Percentiles rank a stretch among this genome's conserved stretches.
Evolutionary conservation across 1,140 invertebrate species (phyloP).

Genomic region (Trachelipus rathkii): DNA sequence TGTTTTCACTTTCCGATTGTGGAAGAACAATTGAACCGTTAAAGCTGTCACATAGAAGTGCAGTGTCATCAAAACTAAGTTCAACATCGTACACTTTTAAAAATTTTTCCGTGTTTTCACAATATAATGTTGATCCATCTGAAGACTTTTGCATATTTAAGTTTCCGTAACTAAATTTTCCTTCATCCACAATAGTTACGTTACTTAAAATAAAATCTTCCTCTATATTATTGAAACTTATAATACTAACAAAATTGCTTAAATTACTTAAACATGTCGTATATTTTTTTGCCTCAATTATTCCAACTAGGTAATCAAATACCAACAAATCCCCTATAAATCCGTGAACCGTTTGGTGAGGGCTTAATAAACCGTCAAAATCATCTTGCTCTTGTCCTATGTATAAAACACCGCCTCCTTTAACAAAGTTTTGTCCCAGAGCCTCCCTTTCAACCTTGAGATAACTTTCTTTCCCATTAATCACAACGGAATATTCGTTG

Average conservation of each 20-base stretch:
- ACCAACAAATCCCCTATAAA: not conserved
- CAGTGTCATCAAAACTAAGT: not conserved
- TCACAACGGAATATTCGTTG: not conserved
- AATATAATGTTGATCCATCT: not conserved
- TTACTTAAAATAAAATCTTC: not conserved
- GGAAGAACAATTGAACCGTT: not conserved
- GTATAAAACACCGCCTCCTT: slow-evolving; percentile 19
- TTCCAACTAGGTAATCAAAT: not conserved
- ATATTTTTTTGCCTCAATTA: not conserved
- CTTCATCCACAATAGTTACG: not conserved
- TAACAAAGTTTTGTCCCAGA: not conserved
- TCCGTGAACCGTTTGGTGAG: not conserved
- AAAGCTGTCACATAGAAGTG: not conserved
- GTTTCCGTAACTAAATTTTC: too few species aligned
- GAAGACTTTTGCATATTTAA: not conserved
- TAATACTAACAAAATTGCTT: not conserved
- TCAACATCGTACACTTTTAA: not conserved
- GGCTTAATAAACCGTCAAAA: slow-evolving; percentile 3
- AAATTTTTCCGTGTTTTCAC: not conserved
- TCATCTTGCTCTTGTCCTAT: slow-evolving; percentile 30
- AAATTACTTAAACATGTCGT: not conserved
- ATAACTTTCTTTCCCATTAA: not conserved
- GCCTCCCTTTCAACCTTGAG: not conserved
- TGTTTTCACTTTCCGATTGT: not conserved
- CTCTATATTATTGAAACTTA: not conserved